phyloP scores from a whole-genome alignment of 2,113 vertebrate genomes.

The Oriolus oriolus region DNA sequence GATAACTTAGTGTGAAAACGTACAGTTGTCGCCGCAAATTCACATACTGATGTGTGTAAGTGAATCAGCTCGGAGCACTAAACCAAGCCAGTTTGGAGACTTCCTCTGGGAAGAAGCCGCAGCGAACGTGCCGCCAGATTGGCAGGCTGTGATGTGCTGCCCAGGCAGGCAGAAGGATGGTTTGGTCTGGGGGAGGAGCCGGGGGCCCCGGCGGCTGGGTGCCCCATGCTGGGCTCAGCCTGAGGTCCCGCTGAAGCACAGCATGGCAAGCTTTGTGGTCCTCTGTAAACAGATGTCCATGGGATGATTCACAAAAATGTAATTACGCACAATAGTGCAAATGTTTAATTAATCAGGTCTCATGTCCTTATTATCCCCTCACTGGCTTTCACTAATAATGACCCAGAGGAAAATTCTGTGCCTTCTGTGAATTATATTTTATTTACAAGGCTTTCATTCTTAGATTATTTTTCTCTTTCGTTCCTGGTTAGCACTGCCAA shows the following conservation, averaged over 20 bases:
- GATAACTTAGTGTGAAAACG: not conserved
- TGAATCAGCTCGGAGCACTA: not conserved
- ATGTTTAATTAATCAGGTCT: conserved; percentile 79
- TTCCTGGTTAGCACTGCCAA: not conserved
- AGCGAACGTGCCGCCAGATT: rapidly evolving
- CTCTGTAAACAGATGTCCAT: conserved; percentile 63
- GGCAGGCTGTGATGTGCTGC: not conserved
- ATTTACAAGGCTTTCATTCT: conserved; percentile 70
- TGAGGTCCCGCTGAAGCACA: not conserved
- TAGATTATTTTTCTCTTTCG: not conserved
- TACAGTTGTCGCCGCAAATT: not conserved
- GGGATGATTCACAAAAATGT: conserved; percentile 58
- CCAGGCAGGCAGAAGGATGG: not conserved
- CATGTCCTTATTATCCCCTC: conserved; percentile 73
- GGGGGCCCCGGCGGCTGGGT: not conserved
- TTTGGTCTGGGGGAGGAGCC: not conserved
- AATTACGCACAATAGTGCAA: conserved; percentile 69
- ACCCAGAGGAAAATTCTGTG: conserved; percentile 76
- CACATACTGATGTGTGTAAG: rapidly evolving
- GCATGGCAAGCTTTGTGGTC: not conserved
- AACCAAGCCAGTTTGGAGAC: not conserved
- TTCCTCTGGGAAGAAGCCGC: not conserved
- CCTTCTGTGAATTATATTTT: conserved; percentile 75
- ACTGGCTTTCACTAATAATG: conserved; percentile 73
- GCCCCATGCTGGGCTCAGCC: not conserved